These are phyloP conservation scores for Lamellibrachia columna DNA, from an alignment of 2,888 invertebrate species.

Conservation along the genomic window DNA sequence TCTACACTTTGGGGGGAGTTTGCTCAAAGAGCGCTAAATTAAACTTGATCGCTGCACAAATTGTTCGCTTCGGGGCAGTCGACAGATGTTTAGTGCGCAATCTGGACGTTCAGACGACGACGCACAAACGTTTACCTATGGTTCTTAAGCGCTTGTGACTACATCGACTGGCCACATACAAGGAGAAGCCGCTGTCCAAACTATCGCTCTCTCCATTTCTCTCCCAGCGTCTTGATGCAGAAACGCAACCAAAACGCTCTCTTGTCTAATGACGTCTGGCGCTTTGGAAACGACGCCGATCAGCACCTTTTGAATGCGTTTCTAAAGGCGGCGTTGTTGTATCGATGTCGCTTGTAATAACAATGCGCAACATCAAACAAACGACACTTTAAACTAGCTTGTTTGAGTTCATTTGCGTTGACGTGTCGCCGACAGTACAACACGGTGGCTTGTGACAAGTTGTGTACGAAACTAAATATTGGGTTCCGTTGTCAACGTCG, in stretches of 20 bases:
- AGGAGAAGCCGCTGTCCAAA: background rate
- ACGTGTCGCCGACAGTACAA: background rate
- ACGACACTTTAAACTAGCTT: background rate
- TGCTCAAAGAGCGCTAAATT: background rate
- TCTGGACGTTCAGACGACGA: background rate
- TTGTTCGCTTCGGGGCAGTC: background rate
- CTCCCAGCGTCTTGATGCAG: background rate
- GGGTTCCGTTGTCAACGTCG: background rate
- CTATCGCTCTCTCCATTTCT: background rate
- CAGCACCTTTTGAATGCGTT: background rate
- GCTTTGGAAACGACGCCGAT: background rate
- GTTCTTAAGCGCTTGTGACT: slow-evolving; percentile 5
- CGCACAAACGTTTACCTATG: slow-evolving; percentile 1
- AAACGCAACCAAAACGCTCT: background rate
- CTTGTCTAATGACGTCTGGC: background rate
- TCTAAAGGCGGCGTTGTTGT: background rate
- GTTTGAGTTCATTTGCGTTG: background rate
- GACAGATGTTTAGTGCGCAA: background rate
- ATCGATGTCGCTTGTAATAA: background rate
- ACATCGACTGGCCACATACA: background rate
- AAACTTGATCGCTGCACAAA: background rate
- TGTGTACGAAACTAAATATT: background rate
- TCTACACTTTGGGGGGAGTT: background rate
- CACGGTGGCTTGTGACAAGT: background rate
- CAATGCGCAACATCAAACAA: background rate